Conservation (phyloP, 2,888 invertebrate species). For the Drosophila pseudotakahashii region DNA sequence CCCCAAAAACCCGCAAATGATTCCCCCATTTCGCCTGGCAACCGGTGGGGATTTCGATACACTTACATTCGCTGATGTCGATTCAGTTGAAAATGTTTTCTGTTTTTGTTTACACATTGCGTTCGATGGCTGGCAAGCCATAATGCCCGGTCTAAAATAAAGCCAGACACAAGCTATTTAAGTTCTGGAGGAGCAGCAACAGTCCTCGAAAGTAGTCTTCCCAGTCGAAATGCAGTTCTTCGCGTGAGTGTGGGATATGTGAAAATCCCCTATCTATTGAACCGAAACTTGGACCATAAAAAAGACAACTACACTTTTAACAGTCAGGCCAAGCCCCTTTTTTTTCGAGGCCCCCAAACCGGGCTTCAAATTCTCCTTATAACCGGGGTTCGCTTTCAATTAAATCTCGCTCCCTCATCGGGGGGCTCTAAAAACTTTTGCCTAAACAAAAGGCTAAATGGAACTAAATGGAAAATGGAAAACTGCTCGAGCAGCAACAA, state of each 20-base stretch:
- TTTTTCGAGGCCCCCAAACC: background rate
- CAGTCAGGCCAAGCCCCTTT: slow-evolving; percentile 12
- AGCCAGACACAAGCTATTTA: slow-evolving; percentile 7
- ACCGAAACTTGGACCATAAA: slow-evolving; percentile 37
- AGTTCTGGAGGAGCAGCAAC: slow-evolving; percentile 15
- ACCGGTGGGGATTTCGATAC: slow-evolving; percentile 23
- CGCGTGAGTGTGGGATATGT: slow-evolving; percentile 57
- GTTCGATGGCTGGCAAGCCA: slow-evolving; percentile 21
- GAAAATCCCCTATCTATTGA: slow-evolving; percentile 23
- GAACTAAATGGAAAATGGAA: slow-evolving; percentile 27
- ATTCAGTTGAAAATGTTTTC: slow-evolving; percentile 58
- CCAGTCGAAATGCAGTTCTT: slow-evolving; percentile 59
- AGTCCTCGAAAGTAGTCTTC: background rate
- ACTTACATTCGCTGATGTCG: slow-evolving; percentile 28
- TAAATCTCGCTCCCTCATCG: slow-evolving; percentile 20
- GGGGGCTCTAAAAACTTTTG: slow-evolving; percentile 30
- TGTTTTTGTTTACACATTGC: slow-evolving; percentile 56
- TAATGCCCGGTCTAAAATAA: slow-evolving; percentile 7
- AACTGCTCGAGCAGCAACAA: slow-evolving; percentile 41
- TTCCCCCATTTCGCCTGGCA: slow-evolving; percentile 32
- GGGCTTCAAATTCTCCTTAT: slow-evolving; percentile 6
- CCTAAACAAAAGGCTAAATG: slow-evolving; percentile 39
- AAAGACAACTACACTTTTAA: background rate
- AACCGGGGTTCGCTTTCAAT: slow-evolving; percentile 48
- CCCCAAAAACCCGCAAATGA: background rate